Percentiles rank a stretch among this genome's conserved stretches.
Conservation (phyloP, 2,113 vertebrate species). For the Colinus virginianus region DNA sequence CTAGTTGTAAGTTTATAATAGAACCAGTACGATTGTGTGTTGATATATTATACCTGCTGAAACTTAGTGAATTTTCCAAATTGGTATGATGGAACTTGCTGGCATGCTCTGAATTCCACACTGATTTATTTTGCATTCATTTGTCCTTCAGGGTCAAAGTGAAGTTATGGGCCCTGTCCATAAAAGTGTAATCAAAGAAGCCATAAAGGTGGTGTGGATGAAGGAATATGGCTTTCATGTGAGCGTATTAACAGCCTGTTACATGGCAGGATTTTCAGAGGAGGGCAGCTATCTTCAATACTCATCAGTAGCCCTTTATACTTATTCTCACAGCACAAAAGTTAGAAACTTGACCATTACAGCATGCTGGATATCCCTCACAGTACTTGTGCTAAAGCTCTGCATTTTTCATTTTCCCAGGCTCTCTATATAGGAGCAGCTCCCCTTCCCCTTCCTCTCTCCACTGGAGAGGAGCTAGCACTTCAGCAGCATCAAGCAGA, state of each 20-base stretch:
- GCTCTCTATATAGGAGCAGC: background rate
- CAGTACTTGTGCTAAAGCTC: background rate
- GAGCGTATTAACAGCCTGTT: background rate
- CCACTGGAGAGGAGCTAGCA: background rate
- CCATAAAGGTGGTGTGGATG: background rate
- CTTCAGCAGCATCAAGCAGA: background rate
- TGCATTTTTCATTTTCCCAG: background rate
- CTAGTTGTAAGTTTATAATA: background rate
- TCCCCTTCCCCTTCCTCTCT: background rate
- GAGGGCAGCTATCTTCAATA: background rate
- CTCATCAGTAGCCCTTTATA: background rate
- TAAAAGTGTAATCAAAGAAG: constrained; percentile 1
- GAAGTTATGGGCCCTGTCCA: background rate
- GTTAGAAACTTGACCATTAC: background rate
- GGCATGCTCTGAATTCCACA: background rate
- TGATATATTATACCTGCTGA: background rate
- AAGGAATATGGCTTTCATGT: constrained; percentile 11
- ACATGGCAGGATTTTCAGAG: background rate
- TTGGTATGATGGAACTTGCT: background rate
- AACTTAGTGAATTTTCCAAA: background rate
- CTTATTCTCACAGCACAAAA: background rate
- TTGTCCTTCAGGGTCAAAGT: constrained; percentile 26
- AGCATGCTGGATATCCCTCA: background rate
- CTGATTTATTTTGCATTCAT: constrained; percentile 26
- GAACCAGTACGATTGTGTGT: background rate